Percentiles rank a stretch among this genome's conserved stretches.
phyloP scores from a whole-genome alignment of 2,797 vertebrate genomes.

The Sebastes itinus region DNA sequence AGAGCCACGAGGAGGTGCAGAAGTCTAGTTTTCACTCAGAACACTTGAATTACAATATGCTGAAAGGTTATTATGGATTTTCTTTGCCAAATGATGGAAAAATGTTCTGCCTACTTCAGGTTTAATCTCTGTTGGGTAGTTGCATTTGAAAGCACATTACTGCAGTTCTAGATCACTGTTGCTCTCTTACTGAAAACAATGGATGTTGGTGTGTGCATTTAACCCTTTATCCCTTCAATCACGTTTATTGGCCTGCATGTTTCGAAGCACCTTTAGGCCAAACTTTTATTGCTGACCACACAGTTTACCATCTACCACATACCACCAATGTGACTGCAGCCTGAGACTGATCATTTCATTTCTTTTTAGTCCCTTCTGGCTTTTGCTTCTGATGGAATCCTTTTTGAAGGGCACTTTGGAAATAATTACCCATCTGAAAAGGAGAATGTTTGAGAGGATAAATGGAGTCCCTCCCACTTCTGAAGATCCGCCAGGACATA shows the following conservation, averaged over 20 bases:
- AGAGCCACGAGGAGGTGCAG: too few relatives aligned
- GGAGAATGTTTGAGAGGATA: slow-evolving; percentile 32
- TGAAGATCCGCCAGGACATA: not conserved
- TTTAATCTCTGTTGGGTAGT: not conserved
- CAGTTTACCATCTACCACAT: slow-evolving; percentile 11
- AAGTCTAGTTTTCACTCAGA: too few relatives aligned
- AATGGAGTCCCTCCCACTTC: not conserved
- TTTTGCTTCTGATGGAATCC: slow-evolving; percentile 29
- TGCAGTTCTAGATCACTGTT: not conserved
- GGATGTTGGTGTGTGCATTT: not conserved
- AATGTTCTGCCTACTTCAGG: not conserved
- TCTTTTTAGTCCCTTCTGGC: slow-evolving; percentile 40
- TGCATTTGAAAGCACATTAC: not conserved
- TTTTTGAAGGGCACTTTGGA: slow-evolving; percentile 47
- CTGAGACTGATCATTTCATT: slow-evolving; percentile 43
- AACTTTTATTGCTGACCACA: slow-evolving; percentile 25
- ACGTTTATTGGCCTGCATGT: slow-evolving; percentile 33
- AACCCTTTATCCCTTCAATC: not conserved
- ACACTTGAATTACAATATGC: too few relatives aligned
- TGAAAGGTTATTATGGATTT: too few relatives aligned
- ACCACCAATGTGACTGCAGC: not conserved
- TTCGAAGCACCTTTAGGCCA: slow-evolving; percentile 19
- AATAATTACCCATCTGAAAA: slow-evolving; percentile 47
- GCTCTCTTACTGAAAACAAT: not conserved
- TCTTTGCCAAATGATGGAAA: not conserved